Evolutionary conservation across 1,140 invertebrate species (phyloP), one percentile per base, ranked within the genome.

Genomic region (Platorchestia sp.): DNA sequence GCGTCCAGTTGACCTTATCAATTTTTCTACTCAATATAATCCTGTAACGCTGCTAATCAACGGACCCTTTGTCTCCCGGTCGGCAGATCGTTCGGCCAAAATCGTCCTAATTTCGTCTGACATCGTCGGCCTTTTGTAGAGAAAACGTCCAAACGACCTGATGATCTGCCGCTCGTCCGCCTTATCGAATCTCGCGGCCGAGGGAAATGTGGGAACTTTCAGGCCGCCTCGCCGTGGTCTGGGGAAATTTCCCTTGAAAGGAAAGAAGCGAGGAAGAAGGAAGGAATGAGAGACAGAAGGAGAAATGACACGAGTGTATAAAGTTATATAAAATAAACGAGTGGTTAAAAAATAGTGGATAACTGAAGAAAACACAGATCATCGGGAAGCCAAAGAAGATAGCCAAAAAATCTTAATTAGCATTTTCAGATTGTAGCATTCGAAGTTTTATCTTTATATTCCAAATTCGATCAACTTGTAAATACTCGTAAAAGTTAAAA

Each of bases 11-110:
- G 91, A 93, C 91, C 91, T 93, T 93, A 93, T 93, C 91, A 93
- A 93, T 93, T 93, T 93, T 93, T 93, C 91, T 93, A 93, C 91
- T 93, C 91, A 93, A 93, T 93, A 93, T 93, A 93, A 93, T 93
- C 91, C 91, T 27, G 44, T 93, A 93, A 93, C 44, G 91, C 43
- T 10, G 43, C 91, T 93, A 93, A 93, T 93, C 91, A 93, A 93
- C 41, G 41, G 91, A 45, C 41, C 45, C 91, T 45, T 93, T 93
- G 91, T 93, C 91, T 93, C 43, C 44, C 45, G 36, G 91, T 6
- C 91, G 45, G 6, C 43, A 93, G 91, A 93, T 93, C 45, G 91
- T 93, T 93, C 91, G 43, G 45, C 91, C 19, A 45, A 93, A 42
- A 93, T 93, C 40, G 91, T 45, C 40, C 43, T 93, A 93, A 93